Conservation (phyloP, 2,888 invertebrate genomes). For the Sinotaia quadrata region DNA sequence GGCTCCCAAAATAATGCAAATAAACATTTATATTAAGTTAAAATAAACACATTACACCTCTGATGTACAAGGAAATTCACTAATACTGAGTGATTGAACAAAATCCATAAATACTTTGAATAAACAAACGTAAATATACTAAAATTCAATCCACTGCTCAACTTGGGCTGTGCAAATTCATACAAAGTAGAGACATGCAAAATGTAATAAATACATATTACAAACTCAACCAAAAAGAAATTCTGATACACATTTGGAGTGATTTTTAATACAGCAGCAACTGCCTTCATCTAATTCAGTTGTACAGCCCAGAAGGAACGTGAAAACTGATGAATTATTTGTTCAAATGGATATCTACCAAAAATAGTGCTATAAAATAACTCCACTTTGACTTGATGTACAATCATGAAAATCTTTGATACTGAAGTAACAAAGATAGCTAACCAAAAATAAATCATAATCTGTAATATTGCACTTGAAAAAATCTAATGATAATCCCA, state of each 20-base stretch:
- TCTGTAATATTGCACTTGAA: slow-evolving; percentile 20
- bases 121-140: no score
- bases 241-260: no score
- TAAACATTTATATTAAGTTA: slow-evolving; percentile 15
- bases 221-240: slow-evolving; percentile 4
- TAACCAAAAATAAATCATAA: slow-evolving; percentile 1
- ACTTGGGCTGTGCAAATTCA: no score
- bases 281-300: no score
- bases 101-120: no score
- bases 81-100: slow-evolving; percentile 10
- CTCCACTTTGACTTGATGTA: slow-evolving; percentile 1
- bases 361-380: neutral
- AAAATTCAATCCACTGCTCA: no score
- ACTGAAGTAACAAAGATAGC: neutral
- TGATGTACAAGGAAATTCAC: neutral
- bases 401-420: neutral
- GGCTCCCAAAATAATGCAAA: slow-evolving; percentile 41
- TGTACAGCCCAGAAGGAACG: neutral
- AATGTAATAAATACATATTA: no score
- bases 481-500: slow-evolving; percentile 12
- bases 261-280: no score
- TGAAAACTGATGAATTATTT: neutral
- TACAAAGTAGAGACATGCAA: no score
- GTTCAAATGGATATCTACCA: neutral
- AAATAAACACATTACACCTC: slow-evolving; percentile 7